These are phyloP conservation scores for Cherax destructor DNA, from an alignment of 1,140 invertebrate species.

Conservation along the genomic window DNA sequence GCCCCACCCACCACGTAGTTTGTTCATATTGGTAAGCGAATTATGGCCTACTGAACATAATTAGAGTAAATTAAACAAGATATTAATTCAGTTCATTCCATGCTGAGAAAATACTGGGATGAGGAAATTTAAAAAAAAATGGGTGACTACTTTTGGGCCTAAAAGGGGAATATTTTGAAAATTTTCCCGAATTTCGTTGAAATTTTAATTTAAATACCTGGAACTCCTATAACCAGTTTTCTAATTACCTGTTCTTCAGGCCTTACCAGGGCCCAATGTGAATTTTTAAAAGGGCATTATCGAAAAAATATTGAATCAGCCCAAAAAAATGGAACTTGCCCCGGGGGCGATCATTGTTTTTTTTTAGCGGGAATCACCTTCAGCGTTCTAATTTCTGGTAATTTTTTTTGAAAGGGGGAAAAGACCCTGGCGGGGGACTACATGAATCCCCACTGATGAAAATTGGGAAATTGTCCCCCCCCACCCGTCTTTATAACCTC, in stretches of 20 bases:
- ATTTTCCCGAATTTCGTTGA: slow-evolving; percentile 50
- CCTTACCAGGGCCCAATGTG: slow-evolving; percentile 33
- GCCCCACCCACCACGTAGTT: slow-evolving; percentile 50
- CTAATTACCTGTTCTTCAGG: slow-evolving; percentile 62
- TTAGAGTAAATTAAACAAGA: slow-evolving; percentile 71
- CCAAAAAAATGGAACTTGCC: slow-evolving; percentile 45
- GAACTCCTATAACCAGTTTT: slow-evolving; percentile 54
- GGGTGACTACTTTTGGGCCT: slow-evolving; percentile 64
- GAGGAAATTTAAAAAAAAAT: slow-evolving; percentile 68
- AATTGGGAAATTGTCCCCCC: background rate
- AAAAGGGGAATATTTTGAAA: slow-evolving; percentile 51
- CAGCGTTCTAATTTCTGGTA: slow-evolving; percentile 66
- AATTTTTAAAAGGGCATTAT: slow-evolving; percentile 64
- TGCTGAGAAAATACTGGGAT: slow-evolving; percentile 69
- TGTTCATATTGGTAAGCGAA: slow-evolving; percentile 69
- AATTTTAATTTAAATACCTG: slow-evolving; percentile 57
- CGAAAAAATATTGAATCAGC: slow-evolving; percentile 65
- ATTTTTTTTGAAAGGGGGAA: slow-evolving; percentile 40
- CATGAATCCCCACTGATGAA: slow-evolving; percentile 28
- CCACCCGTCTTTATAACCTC: background rate
- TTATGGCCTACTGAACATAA: slow-evolving; percentile 69
- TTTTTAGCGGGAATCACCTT: slow-evolving; percentile 57
- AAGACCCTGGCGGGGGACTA: background rate
- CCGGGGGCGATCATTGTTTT: slow-evolving; percentile 42
- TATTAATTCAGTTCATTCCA: slow-evolving; percentile 71